These are phyloP conservation scores for Stichopus chloronotus DNA, from an alignment of 35 echinoderm and acorn worm genomes.

Conservation along the genomic window DNA sequence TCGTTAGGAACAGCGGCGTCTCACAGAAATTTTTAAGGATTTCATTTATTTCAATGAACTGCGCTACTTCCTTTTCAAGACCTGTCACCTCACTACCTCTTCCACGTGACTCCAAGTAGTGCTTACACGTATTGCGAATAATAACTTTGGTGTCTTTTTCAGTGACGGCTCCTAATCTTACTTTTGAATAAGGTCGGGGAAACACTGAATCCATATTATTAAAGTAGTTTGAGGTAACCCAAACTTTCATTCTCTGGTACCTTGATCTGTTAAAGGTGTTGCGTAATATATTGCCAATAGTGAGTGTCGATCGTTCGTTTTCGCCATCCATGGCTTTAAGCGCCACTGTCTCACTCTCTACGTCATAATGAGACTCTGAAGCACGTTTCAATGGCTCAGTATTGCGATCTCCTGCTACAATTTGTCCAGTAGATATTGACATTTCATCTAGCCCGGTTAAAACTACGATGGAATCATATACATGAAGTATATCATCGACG, in stretches of 20 bases:
- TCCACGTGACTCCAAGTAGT: neutral
- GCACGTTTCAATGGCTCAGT: no score
- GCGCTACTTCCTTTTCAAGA: neutral
- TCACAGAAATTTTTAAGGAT: neutral
- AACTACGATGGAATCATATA: neutral
- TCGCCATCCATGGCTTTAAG: no score
- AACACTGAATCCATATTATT: neutral
- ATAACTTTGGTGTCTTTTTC: neutral
- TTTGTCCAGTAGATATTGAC: neutral
- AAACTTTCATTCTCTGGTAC: neutral
- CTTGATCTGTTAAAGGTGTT: no score
- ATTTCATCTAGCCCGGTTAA: neutral
- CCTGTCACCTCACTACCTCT: neutral
- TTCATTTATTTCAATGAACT: neutral
- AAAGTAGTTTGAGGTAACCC: slow-evolving; percentile 19
- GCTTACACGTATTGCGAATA: neutral
- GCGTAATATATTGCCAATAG: no score
- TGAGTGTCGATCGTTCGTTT: no score
- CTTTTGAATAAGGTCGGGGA: neutral
- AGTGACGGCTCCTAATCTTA: neutral
- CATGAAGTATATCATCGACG: neutral
- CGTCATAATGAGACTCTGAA: no score
- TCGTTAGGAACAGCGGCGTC: slow-evolving; percentile 19
- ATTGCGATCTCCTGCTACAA: neutral
- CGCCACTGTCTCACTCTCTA: no score